These are phyloP conservation scores for Drosophila orena DNA, from an alignment of 1,140 invertebrate species.

Conservation along the genomic window DNA sequence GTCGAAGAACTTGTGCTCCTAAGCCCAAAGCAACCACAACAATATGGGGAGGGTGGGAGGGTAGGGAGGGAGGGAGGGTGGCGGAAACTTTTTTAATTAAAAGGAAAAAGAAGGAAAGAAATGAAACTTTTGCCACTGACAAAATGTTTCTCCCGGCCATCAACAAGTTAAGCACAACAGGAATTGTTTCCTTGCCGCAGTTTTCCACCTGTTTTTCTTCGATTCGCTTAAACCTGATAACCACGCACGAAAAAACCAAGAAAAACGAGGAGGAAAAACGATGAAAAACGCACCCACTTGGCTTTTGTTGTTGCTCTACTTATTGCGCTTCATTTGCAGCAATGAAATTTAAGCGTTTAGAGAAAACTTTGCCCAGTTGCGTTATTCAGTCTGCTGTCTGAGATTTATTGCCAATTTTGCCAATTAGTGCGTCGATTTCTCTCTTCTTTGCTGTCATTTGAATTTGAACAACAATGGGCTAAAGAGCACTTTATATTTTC, in stretches of 20 bases:
- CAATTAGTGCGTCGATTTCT: slow-evolving; percentile 39
- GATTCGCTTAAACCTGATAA: slow-evolving; percentile 11
- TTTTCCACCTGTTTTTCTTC: slow-evolving; percentile 39
- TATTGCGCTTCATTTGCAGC: slow-evolving; percentile 66
- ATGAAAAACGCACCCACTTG: neutral
- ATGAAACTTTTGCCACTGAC: slow-evolving; percentile 45
- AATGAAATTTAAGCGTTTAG: slow-evolving; percentile 60
- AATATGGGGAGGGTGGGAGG: slow-evolving; percentile 35
- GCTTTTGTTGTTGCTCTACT: slow-evolving; percentile 24
- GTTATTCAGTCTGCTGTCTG: slow-evolving; percentile 23
- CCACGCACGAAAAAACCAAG: neutral
- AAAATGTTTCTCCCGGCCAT: slow-evolving; percentile 47
- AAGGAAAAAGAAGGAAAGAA: slow-evolving; percentile 33
- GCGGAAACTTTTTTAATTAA: slow-evolving; percentile 68
- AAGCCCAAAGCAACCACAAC: slow-evolving; percentile 32
- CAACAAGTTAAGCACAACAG: slow-evolving; percentile 45
- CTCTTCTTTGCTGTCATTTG: neutral
- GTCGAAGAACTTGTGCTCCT: slow-evolving; percentile 20
- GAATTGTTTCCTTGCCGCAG: slow-evolving; percentile 27
- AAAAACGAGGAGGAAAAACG: neutral
- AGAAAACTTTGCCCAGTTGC: slow-evolving; percentile 29
- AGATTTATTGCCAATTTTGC: slow-evolving; percentile 42
- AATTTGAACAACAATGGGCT: neutral
- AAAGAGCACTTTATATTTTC: neutral
- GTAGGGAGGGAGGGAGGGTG: too few relatives aligned